Evolutionary conservation across 2,797 vertebrate genomes (phyloP).

Genomic region (Benthosema pterotum): DNA sequence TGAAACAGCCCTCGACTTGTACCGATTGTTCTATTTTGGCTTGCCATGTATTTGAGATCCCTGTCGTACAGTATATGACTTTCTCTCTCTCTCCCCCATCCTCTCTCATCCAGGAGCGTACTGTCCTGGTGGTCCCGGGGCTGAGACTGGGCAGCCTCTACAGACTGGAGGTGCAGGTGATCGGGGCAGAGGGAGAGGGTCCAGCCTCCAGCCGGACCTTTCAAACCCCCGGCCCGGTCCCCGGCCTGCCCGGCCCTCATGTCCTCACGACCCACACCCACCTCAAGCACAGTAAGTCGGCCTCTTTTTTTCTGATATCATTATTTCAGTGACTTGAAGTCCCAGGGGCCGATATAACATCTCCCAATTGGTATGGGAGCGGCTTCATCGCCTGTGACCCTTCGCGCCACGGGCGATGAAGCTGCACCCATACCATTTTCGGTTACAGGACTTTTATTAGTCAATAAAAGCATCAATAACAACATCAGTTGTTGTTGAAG

Average conservation of each 20-base stretch:
- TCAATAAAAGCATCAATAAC: too few relatives aligned
- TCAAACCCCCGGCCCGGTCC: conserved; percentile 83
- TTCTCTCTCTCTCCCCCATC: not conserved
- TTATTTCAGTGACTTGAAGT: not conserved
- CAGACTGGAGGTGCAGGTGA: conserved; percentile 85
- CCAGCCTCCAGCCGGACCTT: conserved; percentile 86
- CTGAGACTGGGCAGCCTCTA: conserved; percentile 86
- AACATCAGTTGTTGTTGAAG: too few relatives aligned
- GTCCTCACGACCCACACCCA: conserved; percentile 50
- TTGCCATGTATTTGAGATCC: too few relatives aligned
- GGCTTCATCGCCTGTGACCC: too few relatives aligned
- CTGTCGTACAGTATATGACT: not conserved
- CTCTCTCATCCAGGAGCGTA: conserved; percentile 74
- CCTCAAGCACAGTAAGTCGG: conserved; percentile 67
- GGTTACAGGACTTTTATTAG: too few relatives aligned
- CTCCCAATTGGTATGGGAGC: too few relatives aligned
- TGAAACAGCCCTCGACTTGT: too few relatives aligned
- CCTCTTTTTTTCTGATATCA: not conserved
- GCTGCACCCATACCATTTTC: too few relatives aligned
- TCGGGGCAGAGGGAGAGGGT: conserved; percentile 85
- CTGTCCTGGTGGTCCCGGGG: conserved; percentile 82
- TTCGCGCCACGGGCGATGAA: too few relatives aligned
- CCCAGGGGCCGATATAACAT: too few relatives aligned
- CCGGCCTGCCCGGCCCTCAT: too few relatives aligned
- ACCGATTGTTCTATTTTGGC: too few relatives aligned